These are phyloP conservation scores for Ciconia boyciana DNA, from an alignment of 2,113 vertebrate genomes.

Conservation along the genomic window DNA sequence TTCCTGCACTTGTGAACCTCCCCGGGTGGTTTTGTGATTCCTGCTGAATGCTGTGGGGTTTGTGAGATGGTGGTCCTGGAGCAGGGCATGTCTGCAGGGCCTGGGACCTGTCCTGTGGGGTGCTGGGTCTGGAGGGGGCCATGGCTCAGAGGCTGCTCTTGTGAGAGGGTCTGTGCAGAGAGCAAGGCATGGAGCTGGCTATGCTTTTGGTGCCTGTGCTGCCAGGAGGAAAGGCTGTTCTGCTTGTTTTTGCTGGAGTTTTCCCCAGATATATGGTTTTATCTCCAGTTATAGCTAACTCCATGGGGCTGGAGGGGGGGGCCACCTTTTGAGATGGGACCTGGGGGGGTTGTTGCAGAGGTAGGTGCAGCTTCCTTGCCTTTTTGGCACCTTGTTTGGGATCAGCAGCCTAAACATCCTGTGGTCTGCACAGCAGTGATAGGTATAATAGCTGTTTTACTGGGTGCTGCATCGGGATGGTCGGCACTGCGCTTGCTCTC, in stretches of 20 bases:
- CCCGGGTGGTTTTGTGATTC: neutral
- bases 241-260: neutral
- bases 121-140: neutral
- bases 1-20: conserved; percentile 6
- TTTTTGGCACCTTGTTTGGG: neutral
- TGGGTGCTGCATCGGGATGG: neutral
- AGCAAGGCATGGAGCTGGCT: neutral
- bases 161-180: neutral
- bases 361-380: neutral
- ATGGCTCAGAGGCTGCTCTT: neutral
- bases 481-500: neutral
- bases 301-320: no score
- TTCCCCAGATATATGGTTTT: neutral
- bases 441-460: neutral
- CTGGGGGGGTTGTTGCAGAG: neutral
- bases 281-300: neutral
- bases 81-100: fast-evolving
- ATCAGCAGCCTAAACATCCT: neutral
- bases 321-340: neutral
- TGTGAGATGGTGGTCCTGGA: neutral
- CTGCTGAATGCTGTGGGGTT: neutral
- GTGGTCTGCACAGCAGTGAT: neutral
- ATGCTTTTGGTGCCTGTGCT: neutral
- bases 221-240: neutral
- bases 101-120: neutral